A percentile compares a stretch with the other conserved stretches of the same genome.
These are phyloP conservation scores for Electrophaes corylata DNA, from an alignment of 2,888 invertebrate genomes.

Conservation along the genomic window DNA sequence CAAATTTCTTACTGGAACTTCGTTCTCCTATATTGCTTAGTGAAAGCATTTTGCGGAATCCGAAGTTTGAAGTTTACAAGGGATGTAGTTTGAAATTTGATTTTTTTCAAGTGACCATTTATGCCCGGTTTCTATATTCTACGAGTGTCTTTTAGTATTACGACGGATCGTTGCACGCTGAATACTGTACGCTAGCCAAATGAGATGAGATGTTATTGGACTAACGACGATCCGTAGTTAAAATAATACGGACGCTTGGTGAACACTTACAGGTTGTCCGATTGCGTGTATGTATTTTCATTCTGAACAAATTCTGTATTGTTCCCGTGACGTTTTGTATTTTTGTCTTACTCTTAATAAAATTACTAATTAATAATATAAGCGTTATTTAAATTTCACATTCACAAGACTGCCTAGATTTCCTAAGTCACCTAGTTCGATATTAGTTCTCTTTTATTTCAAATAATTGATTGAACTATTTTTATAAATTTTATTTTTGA, in stretches of 20 bases:
- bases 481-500: constrained; percentile 73
- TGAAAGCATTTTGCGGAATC: not conserved
- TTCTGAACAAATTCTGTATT: constrained; percentile 31
- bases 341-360: constrained; percentile 74
- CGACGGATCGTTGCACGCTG: too few relatives aligned
- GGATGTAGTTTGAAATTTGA: constrained; percentile 2
- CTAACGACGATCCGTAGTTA: too few relatives aligned
- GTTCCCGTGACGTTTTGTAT: constrained; percentile 59
- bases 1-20: not conserved
- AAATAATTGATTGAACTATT: constrained; percentile 51
- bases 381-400: constrained; percentile 75
- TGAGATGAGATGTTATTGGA: too few relatives aligned
- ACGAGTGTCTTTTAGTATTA: too few relatives aligned
- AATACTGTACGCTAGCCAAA: too few relatives aligned
- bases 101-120: constrained; percentile 11
- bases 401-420: constrained; percentile 51
- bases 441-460: constrained; percentile 26
- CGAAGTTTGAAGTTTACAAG: not conserved
- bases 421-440: constrained; percentile 23
- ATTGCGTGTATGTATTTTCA: constrained; percentile 28
- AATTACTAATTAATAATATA: constrained; percentile 71
- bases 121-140: too few relatives aligned
- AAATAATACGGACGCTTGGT: not conserved
- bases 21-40: not conserved
- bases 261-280: constrained; percentile 14